A percentile compares a stretch with the other conserved stretches of the same genome.
Evolutionary conservation across 1,140 invertebrate species (phyloP).

Genomic region (Ceratosolen fusciceps): DNA sequence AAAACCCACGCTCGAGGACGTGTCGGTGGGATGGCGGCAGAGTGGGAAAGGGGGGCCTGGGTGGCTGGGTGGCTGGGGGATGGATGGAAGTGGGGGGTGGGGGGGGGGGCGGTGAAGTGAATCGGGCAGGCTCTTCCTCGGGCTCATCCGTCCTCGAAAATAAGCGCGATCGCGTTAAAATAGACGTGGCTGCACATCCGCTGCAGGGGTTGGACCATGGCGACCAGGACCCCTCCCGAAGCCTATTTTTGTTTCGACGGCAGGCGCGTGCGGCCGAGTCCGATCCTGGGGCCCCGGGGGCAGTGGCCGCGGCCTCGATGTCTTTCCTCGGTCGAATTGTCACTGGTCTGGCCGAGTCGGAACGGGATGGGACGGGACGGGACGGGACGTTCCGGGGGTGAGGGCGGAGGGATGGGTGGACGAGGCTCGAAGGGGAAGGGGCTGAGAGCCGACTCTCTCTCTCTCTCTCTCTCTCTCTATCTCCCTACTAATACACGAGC

Average conservation of each 20-base stretch:
- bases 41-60: not conserved
- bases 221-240: slow-evolving; percentile 33
- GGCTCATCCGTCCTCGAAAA: slow-evolving; percentile 11
- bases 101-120: not conserved
- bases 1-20: not conserved
- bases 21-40: not conserved
- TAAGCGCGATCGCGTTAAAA: slow-evolving; percentile 50
- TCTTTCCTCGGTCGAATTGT: not conserved
- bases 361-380: too few relatives aligned
- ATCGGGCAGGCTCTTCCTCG: not conserved
- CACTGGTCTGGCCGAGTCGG: not conserved
- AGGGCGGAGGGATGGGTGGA: too few relatives aligned
- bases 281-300: slow-evolving; percentile 10
- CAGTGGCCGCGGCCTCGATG: slow-evolving; percentile 26
- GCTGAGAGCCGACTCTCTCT: too few relatives aligned
- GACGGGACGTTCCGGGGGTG: too few relatives aligned
- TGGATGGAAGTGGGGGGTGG: not conserved
- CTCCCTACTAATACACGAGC: too few relatives aligned
- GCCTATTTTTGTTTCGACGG: slow-evolving; percentile 58
- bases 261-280: not conserved
- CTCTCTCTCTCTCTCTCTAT: too few relatives aligned
- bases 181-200: slow-evolving; percentile 56
- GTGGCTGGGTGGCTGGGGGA: not conserved
- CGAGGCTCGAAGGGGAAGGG: too few relatives aligned
- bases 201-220: slow-evolving; percentile 52